Conservation (phyloP, 2,888 invertebrate genomes). For the Boloria selene region DNA sequence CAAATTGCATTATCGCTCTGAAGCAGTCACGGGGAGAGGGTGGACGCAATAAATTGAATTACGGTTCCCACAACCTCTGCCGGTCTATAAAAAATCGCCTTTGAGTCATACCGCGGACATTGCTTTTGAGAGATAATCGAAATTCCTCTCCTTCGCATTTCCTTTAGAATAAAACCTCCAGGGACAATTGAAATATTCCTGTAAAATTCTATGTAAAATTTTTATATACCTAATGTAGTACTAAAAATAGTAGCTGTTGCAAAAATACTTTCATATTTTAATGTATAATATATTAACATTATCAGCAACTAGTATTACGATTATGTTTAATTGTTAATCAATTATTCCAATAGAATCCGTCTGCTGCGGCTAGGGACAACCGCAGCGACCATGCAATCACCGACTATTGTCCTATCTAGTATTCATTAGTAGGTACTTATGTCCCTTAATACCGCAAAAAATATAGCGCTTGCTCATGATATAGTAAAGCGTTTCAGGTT, state of each 20-base stretch:
- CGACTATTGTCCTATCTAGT: slow-evolving; percentile 52
- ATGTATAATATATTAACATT: slow-evolving; percentile 32
- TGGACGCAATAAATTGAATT: slow-evolving; percentile 74
- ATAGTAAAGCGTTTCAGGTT: no score
- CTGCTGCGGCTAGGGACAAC: slow-evolving; percentile 54
- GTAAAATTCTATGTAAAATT: slow-evolving; percentile 8
- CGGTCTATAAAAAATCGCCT: slow-evolving; percentile 65
- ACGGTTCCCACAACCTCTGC: slow-evolving; percentile 63
- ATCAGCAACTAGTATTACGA: background rate
- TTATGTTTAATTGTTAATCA: slow-evolving; percentile 45
- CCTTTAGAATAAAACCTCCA: slow-evolving; percentile 3
- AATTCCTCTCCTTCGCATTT: slow-evolving; percentile 42
- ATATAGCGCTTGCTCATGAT: background rate
- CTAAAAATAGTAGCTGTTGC: no score
- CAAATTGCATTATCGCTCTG: slow-evolving; percentile 74
- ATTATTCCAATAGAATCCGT: slow-evolving; percentile 50
- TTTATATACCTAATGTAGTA: background rate
- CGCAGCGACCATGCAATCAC: slow-evolving; percentile 64
- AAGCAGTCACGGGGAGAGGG: slow-evolving; percentile 57
- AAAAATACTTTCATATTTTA: background rate
- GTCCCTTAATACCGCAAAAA: background rate
- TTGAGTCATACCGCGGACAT: slow-evolving; percentile 49
- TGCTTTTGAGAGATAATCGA: slow-evolving; percentile 48
- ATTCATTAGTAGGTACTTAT: slow-evolving; percentile 37
- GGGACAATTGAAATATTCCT: slow-evolving; percentile 19